Base-by-base conservation (phyloP, 2,113 vertebrate species). In the Noturus placidus region DNA sequence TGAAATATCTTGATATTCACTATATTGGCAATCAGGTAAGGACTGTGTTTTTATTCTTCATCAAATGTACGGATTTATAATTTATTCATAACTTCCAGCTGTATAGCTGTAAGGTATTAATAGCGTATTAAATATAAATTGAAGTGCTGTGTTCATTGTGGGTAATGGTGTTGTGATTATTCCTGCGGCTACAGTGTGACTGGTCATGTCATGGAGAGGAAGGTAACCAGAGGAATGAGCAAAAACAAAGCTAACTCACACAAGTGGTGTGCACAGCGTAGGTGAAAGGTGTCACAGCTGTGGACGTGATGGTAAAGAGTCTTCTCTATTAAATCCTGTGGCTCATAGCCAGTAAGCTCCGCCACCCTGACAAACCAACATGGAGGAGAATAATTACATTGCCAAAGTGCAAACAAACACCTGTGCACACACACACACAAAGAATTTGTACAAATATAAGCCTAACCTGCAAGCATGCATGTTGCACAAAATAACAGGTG, bases 271-370 rank as follows among this genome's bases (percentile, higher is more conserved):
- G 98, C 98, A 10, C 97, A 99, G 85, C 98, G 96, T 84, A 99
- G 94, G 91, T 99, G 98, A 92, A 99, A 99, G 87, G 97, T 98
- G 93, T 99, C 98, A 78, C 98, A 99, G 94, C 97, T 97, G 20
- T 99, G 98, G 77, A 99, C 98, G 4, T 99, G 98, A 87, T 99
- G 98, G 89, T 99, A 99, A 69, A 99, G 95, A 1, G 98, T 99
- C 96, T 99, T 99, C 95, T 99, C 98, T 54, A 99, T 99, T 86
- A 99, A 93, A 93, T 99, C 98, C 95, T 99, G 98, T 83, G 98
- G 98, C 93, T 99, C 98, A 0, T 98, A 99, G n/a, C 98, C 98
- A 0, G 98, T 99, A 92, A 99, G 94, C 90, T 99, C 98, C 2
- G 98, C 97, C 91, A 99, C 98, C 94, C 98, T 99, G 94, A 20